Conservation (phyloP, 1,140 invertebrate genomes). For the Zaprionus gabonicus region DNA sequence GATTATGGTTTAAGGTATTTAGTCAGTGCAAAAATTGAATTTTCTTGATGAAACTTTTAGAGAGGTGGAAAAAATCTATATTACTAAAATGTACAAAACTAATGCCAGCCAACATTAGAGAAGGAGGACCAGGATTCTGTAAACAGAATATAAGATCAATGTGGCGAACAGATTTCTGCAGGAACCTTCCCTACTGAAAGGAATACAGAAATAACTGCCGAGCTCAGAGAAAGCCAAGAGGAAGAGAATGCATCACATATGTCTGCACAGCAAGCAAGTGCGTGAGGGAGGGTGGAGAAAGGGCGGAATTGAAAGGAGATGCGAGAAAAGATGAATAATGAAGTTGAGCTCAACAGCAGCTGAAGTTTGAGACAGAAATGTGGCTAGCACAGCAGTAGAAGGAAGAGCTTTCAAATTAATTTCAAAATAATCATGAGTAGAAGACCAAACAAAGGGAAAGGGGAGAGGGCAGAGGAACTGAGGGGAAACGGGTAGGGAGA, state of each 20-base stretch:
- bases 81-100: too few relatives aligned
- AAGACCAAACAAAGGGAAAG: constrained; percentile 20
- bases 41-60: too few relatives aligned
- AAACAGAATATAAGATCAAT: background rate
- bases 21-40: too few relatives aligned
- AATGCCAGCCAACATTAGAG: background rate
- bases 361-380: constrained; percentile 44
- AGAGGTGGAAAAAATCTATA: too few relatives aligned
- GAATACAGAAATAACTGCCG: background rate
- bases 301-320: background rate
- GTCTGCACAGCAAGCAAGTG: background rate
- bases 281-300: background rate
- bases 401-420: constrained; percentile 76
- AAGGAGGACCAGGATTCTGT: background rate
- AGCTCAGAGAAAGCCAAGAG: background rate
- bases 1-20: too few relatives aligned
- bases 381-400: constrained; percentile 35
- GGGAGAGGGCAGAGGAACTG: background rate
- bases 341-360: constrained; percentile 26
- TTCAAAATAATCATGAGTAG: constrained; percentile 77
- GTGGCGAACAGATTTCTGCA: background rate
- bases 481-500: too few relatives aligned
- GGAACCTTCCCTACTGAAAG: background rate
- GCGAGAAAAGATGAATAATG: constrained; percentile 42
- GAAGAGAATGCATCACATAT: background rate